Conservation (phyloP, 1,140 invertebrate genomes). For the Zelostemma sp. region DNA sequence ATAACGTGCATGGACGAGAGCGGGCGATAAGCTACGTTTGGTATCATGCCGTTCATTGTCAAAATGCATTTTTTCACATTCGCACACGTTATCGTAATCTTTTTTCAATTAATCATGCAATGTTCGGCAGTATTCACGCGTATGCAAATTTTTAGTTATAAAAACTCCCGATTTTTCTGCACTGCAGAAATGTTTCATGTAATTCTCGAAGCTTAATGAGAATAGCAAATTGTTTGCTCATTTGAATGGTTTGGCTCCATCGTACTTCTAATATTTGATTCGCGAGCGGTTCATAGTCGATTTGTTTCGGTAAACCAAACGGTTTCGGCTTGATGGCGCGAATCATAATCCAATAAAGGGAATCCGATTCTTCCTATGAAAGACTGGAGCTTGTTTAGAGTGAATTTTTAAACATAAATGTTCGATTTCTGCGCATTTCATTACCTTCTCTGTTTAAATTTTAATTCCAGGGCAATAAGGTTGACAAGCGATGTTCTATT, state of each 20-base stretch:
- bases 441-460: no score
- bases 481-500: no score
- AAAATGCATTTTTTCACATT: no score
- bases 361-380: slow-evolving; percentile 46
- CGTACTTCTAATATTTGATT: slow-evolving; percentile 34
- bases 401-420: slow-evolving; percentile 33
- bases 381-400: slow-evolving; percentile 41
- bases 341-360: slow-evolving; percentile 49
- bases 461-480: no score
- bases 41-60: no score
- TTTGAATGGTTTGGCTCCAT: slow-evolving; percentile 31
- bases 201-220: no score
- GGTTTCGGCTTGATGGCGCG: slow-evolving; percentile 40
- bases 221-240: slow-evolving; percentile 12
- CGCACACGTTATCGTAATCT: no score
- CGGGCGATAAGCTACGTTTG: background rate
- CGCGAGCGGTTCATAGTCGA: slow-evolving; percentile 41
- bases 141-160: background rate
- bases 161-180: background rate
- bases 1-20: no score
- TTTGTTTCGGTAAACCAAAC: slow-evolving; percentile 27
- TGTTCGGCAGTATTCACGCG: background rate
- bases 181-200: background rate
- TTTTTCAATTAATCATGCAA: no score
- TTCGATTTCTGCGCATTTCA: no score